These are phyloP conservation scores for Xiphydria camelus DNA, from an alignment of 2,888 invertebrate species.

Conservation along the genomic window DNA sequence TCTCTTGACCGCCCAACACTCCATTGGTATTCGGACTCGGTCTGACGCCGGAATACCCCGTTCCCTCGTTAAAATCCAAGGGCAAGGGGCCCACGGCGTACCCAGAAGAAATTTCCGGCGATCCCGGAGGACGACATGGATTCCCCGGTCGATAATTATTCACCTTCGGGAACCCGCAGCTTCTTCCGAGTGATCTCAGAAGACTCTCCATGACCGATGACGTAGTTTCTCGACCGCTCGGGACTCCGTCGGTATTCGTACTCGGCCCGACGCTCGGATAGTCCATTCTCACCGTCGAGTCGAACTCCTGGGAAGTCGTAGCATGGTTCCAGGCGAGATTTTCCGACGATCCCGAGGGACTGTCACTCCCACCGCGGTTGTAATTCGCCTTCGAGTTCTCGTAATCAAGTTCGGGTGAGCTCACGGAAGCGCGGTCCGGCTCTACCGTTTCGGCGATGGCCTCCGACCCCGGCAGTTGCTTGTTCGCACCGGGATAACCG, in stretches of 20 bases:
- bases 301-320: no score
- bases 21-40: not conserved
- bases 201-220: no score
- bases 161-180: no score
- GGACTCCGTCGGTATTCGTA: not conserved
- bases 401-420: no score
- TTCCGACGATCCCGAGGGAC: no score
- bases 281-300: not conserved
- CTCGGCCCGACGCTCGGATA: not conserved
- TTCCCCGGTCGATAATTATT: not conserved
- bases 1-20: not conserved
- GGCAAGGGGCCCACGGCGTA: no score
- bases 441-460: conserved; percentile 20
- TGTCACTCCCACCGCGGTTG: no score
- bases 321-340: not conserved
- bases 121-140: not conserved
- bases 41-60: not conserved
- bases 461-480: conserved; percentile 29
- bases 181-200: no score
- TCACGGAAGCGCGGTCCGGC: conserved; percentile 13
- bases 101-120: no score
- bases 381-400: no score
- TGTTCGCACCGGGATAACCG: conserved; percentile 32
- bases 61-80: not conserved
- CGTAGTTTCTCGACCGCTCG: no score